A percentile compares a stretch with the other conserved stretches of the same genome.
phyloP scores from a whole-genome alignment of 2,113 vertebrate species.

The Rallus limicola region DNA sequence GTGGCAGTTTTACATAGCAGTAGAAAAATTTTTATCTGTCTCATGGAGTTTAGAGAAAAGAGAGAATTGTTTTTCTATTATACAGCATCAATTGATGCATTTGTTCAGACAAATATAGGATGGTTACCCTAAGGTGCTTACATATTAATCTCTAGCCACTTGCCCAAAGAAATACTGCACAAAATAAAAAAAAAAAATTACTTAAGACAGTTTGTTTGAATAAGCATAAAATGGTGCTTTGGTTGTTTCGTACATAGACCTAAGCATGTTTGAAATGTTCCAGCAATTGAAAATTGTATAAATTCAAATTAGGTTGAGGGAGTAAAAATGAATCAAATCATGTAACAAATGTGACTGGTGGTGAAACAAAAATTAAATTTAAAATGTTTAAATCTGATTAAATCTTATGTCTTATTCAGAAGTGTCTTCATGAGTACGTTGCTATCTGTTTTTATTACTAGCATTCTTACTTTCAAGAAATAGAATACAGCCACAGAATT shows the following conservation, averaged over 20 bases:
- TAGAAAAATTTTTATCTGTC: neutral
- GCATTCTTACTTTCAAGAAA: neutral
- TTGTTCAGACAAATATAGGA: neutral
- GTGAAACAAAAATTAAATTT: neutral
- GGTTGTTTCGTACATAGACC: neutral
- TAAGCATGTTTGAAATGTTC: neutral
- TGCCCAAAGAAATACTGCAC: neutral
- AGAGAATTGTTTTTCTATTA: neutral
- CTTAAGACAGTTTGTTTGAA: neutral
- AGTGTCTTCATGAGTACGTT: neutral
- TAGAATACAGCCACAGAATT: neutral
- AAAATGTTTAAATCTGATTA: neutral
- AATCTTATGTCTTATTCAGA: neutral
- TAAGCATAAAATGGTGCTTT: neutral
- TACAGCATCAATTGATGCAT: neutral
- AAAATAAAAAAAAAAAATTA: neutral
- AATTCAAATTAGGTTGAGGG: neutral
- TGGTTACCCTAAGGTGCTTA: neutral
- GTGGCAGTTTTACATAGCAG: neutral
- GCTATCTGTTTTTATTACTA: neutral
- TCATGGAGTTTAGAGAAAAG: neutral
- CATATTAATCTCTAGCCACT: neutral
- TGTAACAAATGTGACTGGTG: neutral
- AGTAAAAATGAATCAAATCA: neutral
- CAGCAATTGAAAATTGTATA: neutral